Base-by-base conservation (phyloP, 2,797 vertebrate species). In the Hippoglossus hippoglossus region DNA sequence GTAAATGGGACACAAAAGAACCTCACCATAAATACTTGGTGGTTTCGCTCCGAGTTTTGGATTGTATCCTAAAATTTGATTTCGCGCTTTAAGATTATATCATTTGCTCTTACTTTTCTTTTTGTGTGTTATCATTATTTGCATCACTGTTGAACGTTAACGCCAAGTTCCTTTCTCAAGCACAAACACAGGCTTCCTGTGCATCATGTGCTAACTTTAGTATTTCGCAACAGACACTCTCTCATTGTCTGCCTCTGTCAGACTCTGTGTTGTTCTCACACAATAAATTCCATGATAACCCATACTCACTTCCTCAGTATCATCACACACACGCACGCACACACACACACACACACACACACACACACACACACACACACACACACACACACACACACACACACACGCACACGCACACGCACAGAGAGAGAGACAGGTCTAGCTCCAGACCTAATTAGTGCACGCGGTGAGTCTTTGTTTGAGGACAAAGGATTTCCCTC, bases 401-500 rank as follows among this genome's bases (percentile, higher is more conserved):
- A 31, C 41, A 51, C 26, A 39, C 66, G 70, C 16, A 79, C 63
- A 63, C 54, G 56, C 28, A 68, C 47, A 52, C 50, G 76, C 53
- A 36, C 56, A 59, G 36, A 53, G 53, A 49, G 26, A 10, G 53
- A 81, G 25, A 75, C 75, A 63, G 68, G 53, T 73, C 67, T 5
- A 69, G 59, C 73, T 68, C 63, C 75, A 83, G 70, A 82, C 75
- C 82, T 69, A 73, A 87, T 84, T 81, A 76, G 65, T 71, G 77
- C 76, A 74, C 41, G 71, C 75, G 72, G 82, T 36, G 78, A 82
- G 71, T 76, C 80, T 89, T 91, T 90, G 88, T 92, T 81, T 81
- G 64, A 65, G 77, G 83, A 92, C 89, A 93, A 90, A 92, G 84
- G 81, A 80, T 86, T 87, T 87, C 70, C 80, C 80, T 50, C 71